phyloP scores from a whole-genome alignment of 1,140 invertebrate genomes.

The Meloidogyne floridensis region DNA sequence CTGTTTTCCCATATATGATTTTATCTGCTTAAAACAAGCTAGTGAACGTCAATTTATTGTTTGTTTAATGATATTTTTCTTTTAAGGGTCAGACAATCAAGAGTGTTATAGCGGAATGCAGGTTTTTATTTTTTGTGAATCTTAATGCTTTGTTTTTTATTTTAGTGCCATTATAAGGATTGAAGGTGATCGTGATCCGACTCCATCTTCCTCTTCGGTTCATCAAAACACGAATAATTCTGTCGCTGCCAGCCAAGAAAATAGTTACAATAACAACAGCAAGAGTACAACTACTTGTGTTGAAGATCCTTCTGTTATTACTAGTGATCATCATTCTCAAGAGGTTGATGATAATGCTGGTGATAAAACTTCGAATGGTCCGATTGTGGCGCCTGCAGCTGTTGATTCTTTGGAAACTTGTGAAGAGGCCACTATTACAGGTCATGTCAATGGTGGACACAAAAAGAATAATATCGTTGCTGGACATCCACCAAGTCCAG shows the following conservation, averaged over 20 bases:
- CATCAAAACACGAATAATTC: background rate
- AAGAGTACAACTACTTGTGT: background rate
- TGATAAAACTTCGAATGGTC: background rate
- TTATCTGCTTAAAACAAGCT: too few relatives aligned
- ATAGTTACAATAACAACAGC: background rate
- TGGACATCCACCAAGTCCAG: constrained; percentile 5
- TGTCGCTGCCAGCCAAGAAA: background rate
- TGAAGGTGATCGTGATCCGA: constrained; percentile 23
- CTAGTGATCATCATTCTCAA: background rate
- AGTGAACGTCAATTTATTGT: background rate
- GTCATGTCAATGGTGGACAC: background rate
- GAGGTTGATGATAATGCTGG: background rate
- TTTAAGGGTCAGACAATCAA: constrained; percentile 29
- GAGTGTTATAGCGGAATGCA: constrained; percentile 22
- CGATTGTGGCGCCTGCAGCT: background rate
- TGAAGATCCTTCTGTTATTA: background rate
- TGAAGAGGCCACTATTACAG: background rate
- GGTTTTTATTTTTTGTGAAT: background rate
- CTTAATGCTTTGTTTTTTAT: background rate
- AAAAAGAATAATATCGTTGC: background rate
- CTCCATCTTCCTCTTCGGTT: background rate
- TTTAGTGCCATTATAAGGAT: constrained; percentile 29
- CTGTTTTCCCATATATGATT: too few relatives aligned
- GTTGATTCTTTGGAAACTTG: background rate
- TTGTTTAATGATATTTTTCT: background rate